Evolutionary conservation across 2,797 vertebrate species (phyloP).

Genomic region (Urosaurus nigricauda): DNA sequence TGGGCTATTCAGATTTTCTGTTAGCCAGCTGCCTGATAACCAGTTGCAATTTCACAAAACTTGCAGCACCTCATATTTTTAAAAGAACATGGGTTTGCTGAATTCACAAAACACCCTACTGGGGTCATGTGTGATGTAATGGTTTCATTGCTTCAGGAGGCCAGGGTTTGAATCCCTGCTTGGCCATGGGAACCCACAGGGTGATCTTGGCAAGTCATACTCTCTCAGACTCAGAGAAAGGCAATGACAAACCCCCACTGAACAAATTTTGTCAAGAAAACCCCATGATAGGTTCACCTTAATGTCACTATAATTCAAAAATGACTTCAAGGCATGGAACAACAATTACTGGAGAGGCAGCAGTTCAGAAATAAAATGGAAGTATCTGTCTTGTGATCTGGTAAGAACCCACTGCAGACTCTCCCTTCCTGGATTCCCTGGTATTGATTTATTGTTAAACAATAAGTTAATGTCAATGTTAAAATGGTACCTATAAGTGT

Average conservation of each 20-base stretch:
- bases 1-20: neutral
- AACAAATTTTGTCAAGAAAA: no score
- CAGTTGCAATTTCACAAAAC: neutral
- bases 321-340: no score
- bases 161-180: no score
- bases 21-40: neutral
- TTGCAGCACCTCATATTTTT: neutral
- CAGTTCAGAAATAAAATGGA: neutral
- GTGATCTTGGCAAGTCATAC: no score
- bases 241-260: no score
- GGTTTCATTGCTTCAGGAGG: no score
- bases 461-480: neutral
- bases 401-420: neutral
- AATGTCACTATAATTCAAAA: no score
- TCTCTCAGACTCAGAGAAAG: no score
- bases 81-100: neutral
- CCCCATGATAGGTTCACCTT: no score
- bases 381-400: neutral
- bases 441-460: constrained; percentile 35
- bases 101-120: neutral
- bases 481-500: constrained; percentile 26
- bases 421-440: constrained; percentile 24
- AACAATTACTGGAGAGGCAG: no score
- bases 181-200: no score
- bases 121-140: no score